These are phyloP conservation scores for Limnephilus lunatus DNA, from an alignment of 2,888 invertebrate genomes.

Conservation along the genomic window DNA sequence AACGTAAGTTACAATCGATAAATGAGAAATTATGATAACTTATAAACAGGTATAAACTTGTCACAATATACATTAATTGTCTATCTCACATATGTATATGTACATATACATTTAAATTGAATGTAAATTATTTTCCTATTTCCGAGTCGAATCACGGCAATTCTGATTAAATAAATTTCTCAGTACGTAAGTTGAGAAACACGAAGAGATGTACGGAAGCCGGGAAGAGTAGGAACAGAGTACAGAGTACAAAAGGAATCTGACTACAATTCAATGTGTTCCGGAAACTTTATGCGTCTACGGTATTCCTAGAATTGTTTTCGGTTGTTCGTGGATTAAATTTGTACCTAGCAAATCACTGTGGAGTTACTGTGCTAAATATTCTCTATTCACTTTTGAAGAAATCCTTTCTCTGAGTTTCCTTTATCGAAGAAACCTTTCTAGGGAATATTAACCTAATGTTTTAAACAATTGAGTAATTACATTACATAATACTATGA, in stretches of 20 bases:
- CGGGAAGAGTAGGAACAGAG: background rate
- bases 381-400: background rate
- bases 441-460: background rate
- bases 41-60: too few relatives aligned
- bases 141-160: background rate
- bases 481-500: background rate
- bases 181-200: background rate
- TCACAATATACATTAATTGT: background rate
- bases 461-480: background rate
- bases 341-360: background rate
- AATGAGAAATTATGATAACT: background rate
- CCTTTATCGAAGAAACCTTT: background rate
- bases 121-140: background rate
- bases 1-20: background rate
- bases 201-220: background rate
- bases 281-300: background rate
- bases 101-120: background rate
- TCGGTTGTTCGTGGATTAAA: background rate
- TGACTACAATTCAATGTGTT: constrained; percentile 2
- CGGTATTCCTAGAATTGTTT: background rate
- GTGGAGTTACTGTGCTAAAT: background rate
- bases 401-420: background rate
- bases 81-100: too few relatives aligned
- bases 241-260: background rate
- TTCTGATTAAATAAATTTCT: background rate